phyloP scores from a whole-genome alignment of 2,888 invertebrate species.

The Epirrita christyi region DNA sequence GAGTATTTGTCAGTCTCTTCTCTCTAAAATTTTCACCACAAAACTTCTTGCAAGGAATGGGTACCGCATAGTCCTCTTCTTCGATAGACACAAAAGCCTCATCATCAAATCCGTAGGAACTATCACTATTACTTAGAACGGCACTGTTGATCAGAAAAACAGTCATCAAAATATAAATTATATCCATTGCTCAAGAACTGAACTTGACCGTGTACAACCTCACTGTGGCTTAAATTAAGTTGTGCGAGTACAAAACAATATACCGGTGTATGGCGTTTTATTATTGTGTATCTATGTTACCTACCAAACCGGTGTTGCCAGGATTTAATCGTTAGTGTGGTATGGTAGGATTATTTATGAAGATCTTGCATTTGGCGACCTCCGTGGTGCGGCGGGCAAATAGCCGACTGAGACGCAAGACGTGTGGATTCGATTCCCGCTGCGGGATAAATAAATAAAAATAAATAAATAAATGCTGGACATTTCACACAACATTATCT shows the following conservation, averaged over 20 bases:
- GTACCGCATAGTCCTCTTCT: constrained; percentile 51
- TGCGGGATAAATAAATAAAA: no score
- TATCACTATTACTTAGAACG: constrained; percentile 27
- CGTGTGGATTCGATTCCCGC: no score
- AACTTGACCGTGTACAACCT: constrained; percentile 44
- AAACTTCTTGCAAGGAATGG: constrained; percentile 47
- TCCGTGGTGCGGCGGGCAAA: no score
- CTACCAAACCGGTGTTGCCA: constrained; percentile 28
- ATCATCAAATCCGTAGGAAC: constrained; percentile 35
- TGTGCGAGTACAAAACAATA: constrained; percentile 19
- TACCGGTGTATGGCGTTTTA: constrained; percentile 20
- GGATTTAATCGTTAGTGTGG: neutral
- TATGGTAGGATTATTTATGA: no score
- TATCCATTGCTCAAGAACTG: constrained; percentile 37
- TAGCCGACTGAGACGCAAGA: no score
- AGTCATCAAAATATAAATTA: constrained; percentile 17
- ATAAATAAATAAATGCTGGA: no score
- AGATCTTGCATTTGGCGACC: no score
- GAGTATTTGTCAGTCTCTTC: constrained; percentile 41
- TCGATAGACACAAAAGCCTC: constrained; percentile 44
- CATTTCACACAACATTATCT: no score
- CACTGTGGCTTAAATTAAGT: constrained; percentile 33
- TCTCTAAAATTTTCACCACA: constrained; percentile 47
- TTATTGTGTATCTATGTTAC: constrained; percentile 8
- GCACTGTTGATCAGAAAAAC: constrained; percentile 24